A percentile compares a stretch with the other conserved stretches of the same genome.
Conservation (phyloP, 2,888 invertebrate species). For the Leptinotarsa rubiginosa region DNA sequence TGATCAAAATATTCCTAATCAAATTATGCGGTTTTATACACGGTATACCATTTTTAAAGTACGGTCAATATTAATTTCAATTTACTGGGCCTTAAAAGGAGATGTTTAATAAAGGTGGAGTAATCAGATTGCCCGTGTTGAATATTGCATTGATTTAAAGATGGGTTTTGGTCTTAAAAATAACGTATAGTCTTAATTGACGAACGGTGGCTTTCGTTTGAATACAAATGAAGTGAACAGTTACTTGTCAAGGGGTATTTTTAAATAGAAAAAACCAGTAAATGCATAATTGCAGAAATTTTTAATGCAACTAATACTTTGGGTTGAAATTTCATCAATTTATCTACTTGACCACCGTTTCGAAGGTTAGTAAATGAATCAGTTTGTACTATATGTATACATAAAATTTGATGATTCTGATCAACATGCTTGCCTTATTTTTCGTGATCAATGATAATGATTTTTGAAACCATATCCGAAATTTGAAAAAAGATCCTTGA, state of each 20-base stretch:
- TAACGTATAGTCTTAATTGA: neutral
- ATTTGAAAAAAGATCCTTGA: too few species aligned
- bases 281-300: neutral
- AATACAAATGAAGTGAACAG: slow-evolving; percentile 1
- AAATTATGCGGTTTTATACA: slow-evolving; percentile 4
- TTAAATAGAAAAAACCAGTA: neutral
- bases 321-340: too few species aligned
- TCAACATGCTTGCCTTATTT: too few species aligned
- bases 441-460: too few species aligned
- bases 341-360: too few species aligned
- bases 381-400: too few species aligned
- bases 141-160: neutral
- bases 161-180: neutral
- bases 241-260: neutral
- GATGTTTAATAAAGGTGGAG: neutral
- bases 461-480: too few species aligned
- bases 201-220: neutral
- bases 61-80: neutral
- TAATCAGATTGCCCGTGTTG: neutral
- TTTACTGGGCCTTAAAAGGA: slow-evolving; percentile 6
- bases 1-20: slow-evolving; percentile 9
- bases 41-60: neutral
- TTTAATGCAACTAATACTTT: too few species aligned
- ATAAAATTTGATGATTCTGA: too few species aligned
- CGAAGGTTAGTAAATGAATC: too few species aligned